Evolutionary conservation across 2,888 invertebrate species (phyloP), one percentile per base, ranked within the genome.

Genomic region (Heterodera filipjevi): DNA sequence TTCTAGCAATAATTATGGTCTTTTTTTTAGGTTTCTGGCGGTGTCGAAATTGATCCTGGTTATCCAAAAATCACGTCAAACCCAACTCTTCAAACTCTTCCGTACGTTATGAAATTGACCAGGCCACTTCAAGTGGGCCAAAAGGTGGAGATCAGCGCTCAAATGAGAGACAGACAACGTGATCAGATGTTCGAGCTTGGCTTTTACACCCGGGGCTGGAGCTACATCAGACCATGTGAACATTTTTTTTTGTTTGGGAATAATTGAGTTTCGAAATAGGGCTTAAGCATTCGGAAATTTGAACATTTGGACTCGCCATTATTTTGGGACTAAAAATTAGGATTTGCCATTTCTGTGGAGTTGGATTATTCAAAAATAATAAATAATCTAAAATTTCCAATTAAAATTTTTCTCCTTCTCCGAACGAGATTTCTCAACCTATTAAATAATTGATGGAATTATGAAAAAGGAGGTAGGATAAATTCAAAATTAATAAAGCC

Each of bases 221-320:
- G 59, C n/a, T 59, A 59, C 59, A 59, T 59, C 19, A 59, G 59
- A 22, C 59, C 59, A 59, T 59, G 59, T 59, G 59, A 59, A 22
- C 2, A 10, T 12, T 16, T 3, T 12, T 49, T 19, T 49, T 16
- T 49, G 14, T 12, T 19, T 19, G 14, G 14, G 46, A 49, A 3
- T 49, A 12, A 16, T 10, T 49, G 12, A n/a, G n/a, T 19, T 16
- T 19, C 6, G 16, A 49, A 49, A 49, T 49, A 8, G 44, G 44
- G 44, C 8, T 12, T 12, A 44, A 44, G 44, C n/a, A n/a, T n/a
- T n/a, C n/a, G n/a, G n/a, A n/a, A n/a, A n/a, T n/a, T n/a, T n/a
- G n/a, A n/a, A n/a, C n/a, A n/a, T n/a, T n/a, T n/a, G n/a, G n/a
- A n/a, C n/a, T n/a, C n/a, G n/a, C n/a, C n/a, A n/a, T 44, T 44